Percentiles rank a stretch among this genome's conserved stretches.
These are phyloP conservation scores for Sylvilagus floridanus DNA, from an alignment of 2,797 vertebrate species.

Conservation along the genomic window DNA sequence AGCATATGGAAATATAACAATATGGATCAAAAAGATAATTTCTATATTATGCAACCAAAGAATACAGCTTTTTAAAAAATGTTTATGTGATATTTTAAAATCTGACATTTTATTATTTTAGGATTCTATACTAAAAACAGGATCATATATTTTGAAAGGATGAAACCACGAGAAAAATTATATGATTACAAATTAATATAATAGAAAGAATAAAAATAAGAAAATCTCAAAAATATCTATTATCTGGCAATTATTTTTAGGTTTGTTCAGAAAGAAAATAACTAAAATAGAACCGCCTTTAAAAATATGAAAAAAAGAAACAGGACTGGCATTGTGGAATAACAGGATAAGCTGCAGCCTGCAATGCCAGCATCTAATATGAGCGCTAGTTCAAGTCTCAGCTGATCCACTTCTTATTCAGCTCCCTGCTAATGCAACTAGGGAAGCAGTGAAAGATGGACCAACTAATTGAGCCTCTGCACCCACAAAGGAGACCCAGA, in stretches of 20 bases:
- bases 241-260: background rate
- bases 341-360: no score
- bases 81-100: background rate
- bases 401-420: no score
- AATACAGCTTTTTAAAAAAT: background rate
- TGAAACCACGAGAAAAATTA: background rate
- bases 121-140: background rate
- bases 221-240: background rate
- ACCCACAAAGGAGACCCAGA: no score
- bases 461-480: no score
- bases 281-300: background rate
- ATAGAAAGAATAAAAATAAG: background rate
- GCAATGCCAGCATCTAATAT: no score
- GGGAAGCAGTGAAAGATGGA: no score
- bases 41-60: background rate
- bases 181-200: background rate
- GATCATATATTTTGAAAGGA: background rate
- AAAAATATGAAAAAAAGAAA: background rate
- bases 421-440: no score
- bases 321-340: no score
- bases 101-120: background rate
- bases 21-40: background rate
- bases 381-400: no score
- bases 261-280: background rate
- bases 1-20: background rate